Base-by-base conservation (phyloP, 2,113 vertebrate species). In the Microcebus jonahi region DNA sequence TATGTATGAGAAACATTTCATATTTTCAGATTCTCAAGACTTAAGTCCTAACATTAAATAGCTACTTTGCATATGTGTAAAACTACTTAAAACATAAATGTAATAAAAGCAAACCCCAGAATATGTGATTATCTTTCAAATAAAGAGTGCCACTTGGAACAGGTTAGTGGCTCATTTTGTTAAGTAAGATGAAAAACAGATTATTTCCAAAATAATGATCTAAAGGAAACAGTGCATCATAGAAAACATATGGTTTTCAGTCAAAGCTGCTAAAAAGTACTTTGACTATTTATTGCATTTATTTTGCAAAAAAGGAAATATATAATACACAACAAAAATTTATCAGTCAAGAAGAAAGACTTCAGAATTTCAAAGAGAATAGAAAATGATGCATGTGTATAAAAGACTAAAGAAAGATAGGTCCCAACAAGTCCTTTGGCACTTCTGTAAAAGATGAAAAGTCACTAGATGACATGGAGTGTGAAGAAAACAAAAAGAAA, bases 391-490 rank as follows among this genome's bases (percentile, higher is more conserved):
- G 57, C 59, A 27, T 65, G 77, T 80, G 67, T 61, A 42, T 79
- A 80, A 95, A 82, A 87, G 76, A 75, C 27, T 36, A 89, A 42
- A 59, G 70, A 89, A 91, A 95, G 57, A 42, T 1, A 84, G 95
- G 63, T 59, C 34, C 65, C 85, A 63, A 6, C 20, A 80, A 73
- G 93, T 91, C 91, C 79, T 94, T n/a, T 87, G 79, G 89, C 75
- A 93, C 63, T 90, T 67, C 15, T 55, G 59, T 39, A 89, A 83
- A 96, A 95, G 97, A 98, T 97, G 93, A 97, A 95, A 98, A 94
- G 95, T 90, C 79, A 76, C 83, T n/a, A 96, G 70, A 92, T 93
- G 45, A 82, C 77, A 94, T 8, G 92, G 6, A 90, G n/a, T 53
- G 68, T 70, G 75, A 67, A 91, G 70, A 97, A 97, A 95, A 91